Evolutionary conservation across 1,140 invertebrate species (phyloP).

Genomic region (Hypothenemus hampei): DNA sequence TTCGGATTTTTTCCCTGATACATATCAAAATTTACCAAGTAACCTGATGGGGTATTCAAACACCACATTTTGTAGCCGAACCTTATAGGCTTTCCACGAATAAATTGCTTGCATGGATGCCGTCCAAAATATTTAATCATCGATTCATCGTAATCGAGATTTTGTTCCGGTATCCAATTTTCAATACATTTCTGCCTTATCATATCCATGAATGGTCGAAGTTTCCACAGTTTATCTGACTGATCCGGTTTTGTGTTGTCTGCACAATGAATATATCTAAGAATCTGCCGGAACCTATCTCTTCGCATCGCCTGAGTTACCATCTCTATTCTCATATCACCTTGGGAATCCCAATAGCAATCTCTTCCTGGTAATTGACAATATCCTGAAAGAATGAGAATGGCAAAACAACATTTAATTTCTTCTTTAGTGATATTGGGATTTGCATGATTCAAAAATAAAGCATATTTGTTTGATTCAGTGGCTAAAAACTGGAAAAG

Average conservation of each 20-base stretch:
- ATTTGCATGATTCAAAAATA: too few species aligned
- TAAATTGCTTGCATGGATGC: conserved; percentile 29
- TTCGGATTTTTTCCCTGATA: conserved; percentile 34
- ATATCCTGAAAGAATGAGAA: too few species aligned
- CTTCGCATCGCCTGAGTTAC: not conserved
- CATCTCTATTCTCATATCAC: too few species aligned
- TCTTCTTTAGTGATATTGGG: too few species aligned
- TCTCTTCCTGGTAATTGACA: too few species aligned
- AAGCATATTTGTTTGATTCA: too few species aligned
- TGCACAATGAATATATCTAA: conserved; percentile 1
- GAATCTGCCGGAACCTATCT: not conserved
- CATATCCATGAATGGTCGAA: conserved; percentile 1
- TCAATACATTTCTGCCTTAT: not conserved
- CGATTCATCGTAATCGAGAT: conserved; percentile 7
- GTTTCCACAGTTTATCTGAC: not conserved
- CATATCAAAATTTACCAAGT: conserved; percentile 34
- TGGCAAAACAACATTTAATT: too few species aligned
- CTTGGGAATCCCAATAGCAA: too few species aligned
- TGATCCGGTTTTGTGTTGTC: not conserved
- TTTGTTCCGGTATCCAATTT: conserved; percentile 2
- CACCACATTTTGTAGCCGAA: conserved; percentile 31
- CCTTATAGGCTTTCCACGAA: conserved; percentile 29
- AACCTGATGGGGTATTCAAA: conserved; percentile 14
- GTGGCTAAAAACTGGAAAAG: too few species aligned
- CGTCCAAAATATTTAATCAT: conserved; percentile 7